Percentiles rank a stretch among this genome's conserved stretches.
phyloP scores from a whole-genome alignment of 1,140 invertebrate genomes.

The Trissolcus basalis region DNA sequence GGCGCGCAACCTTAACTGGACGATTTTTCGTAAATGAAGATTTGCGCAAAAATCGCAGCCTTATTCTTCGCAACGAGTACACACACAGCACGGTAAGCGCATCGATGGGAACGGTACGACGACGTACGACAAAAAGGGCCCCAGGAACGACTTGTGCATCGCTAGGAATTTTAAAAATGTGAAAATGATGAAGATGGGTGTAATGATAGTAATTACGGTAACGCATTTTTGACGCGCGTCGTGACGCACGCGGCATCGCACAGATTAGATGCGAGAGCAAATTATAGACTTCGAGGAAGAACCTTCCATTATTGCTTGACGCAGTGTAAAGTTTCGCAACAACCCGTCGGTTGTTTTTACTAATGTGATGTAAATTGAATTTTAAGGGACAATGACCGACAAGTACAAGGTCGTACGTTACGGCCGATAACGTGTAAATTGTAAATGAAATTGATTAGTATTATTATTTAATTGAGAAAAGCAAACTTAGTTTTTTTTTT shows the following conservation, averaged over 20 bases:
- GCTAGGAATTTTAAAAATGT: slow-evolving; percentile 47
- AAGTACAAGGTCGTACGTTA: slow-evolving; percentile 25
- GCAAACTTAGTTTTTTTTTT: too few species aligned
- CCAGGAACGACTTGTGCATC: slow-evolving; percentile 54
- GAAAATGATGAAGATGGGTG: slow-evolving; percentile 32
- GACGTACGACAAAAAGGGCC: slow-evolving; percentile 16
- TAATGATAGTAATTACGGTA: slow-evolving; percentile 53
- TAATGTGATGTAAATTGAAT: slow-evolving; percentile 56
- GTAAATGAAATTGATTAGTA: slow-evolving; percentile 30
- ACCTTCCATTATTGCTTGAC: slow-evolving; percentile 53
- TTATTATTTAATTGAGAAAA: slow-evolving; percentile 29
- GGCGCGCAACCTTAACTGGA: slow-evolving; percentile 27
- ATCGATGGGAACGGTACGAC: slow-evolving; percentile 27
- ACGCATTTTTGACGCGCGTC: slow-evolving; percentile 51
- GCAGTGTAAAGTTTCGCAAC: slow-evolving; percentile 49
- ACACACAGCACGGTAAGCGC: slow-evolving; percentile 35
- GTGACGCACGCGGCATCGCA: slow-evolving; percentile 22
- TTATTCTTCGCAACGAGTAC: slow-evolving; percentile 53
- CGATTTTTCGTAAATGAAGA: slow-evolving; percentile 32
- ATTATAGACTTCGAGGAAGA: slow-evolving; percentile 49
- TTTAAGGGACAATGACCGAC: slow-evolving; percentile 32
- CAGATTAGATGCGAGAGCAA: slow-evolving; percentile 30
- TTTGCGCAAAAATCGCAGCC: slow-evolving; percentile 46
- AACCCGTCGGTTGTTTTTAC: slow-evolving; percentile 40
- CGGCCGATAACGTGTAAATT: slow-evolving; percentile 16